Conservation (phyloP, 1,140 invertebrate genomes). For the Bombus terrestris region DNA sequence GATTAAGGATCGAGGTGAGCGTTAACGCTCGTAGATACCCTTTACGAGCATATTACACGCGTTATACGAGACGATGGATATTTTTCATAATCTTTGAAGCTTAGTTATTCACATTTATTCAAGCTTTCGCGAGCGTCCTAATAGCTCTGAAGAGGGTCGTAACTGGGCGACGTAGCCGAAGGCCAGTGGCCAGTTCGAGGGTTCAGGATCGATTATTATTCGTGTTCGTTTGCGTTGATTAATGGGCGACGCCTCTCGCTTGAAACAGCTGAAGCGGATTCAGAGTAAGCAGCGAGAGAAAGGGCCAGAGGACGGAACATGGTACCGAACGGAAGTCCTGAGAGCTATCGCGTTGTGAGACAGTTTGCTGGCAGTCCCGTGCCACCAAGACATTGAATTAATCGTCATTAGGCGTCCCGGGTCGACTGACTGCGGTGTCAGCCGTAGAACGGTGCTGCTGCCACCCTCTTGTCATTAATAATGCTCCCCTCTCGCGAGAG, state of each 20-base stretch:
- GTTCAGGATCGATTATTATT: slow-evolving; percentile 62
- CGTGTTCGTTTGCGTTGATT: slow-evolving; percentile 55
- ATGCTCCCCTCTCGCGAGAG: slow-evolving; percentile 44
- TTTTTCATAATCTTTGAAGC: not conserved
- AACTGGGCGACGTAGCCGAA: not conserved
- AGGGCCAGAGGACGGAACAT: not conserved
- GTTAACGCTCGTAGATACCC: too few relatives aligned
- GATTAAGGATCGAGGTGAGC: not conserved
- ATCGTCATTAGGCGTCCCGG: slow-evolving; percentile 70
- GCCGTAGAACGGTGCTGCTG: slow-evolving; percentile 38
- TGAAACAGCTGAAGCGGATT: slow-evolving; percentile 26
- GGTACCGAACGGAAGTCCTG: slow-evolving; percentile 25
- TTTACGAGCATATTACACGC: too few relatives aligned
- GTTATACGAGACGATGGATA: too few relatives aligned
- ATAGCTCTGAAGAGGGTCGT: not conserved
- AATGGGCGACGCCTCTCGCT: slow-evolving; percentile 37
- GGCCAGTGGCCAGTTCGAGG: not conserved
- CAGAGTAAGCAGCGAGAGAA: not conserved
- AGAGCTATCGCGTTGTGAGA: slow-evolving; percentile 51
- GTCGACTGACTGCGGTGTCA: slow-evolving; percentile 51
- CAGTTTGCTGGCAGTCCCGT: not conserved
- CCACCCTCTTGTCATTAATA: slow-evolving; percentile 73
- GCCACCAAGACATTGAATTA: slow-evolving; percentile 69
- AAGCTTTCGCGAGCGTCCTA: not conserved
- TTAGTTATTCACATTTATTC: not conserved